Percentiles rank a stretch among this genome's conserved stretches.
These are phyloP conservation scores for Drosophila subpulchrella DNA, from an alignment of 1,140 invertebrate species.

Conservation along the genomic window DNA sequence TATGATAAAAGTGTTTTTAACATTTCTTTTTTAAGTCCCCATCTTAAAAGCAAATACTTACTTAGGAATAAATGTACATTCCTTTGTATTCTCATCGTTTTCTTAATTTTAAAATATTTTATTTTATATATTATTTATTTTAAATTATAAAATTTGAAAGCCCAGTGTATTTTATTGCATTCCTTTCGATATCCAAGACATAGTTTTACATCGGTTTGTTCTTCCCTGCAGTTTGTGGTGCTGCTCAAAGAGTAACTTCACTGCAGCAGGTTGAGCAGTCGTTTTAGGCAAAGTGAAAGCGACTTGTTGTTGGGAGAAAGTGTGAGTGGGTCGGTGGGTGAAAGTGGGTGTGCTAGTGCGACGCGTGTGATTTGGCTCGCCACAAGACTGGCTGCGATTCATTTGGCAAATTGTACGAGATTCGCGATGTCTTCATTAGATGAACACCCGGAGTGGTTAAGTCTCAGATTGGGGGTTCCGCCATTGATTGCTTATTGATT, in stretches of 20 bases:
- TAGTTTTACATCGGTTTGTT: neutral
- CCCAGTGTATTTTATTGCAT: neutral
- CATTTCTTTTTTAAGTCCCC: no score
- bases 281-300: constrained; percentile 2
- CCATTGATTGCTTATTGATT: constrained; percentile 32
- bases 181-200: neutral
- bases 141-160: no score
- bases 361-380: constrained; percentile 13
- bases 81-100: no score
- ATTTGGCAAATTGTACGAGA: constrained; percentile 54
- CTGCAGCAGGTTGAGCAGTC: constrained; percentile 6
- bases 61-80: no score
- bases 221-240: neutral
- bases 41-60: no score
- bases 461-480: neutral
- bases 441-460: constrained; percentile 1
- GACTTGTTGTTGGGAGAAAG: neutral
- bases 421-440: constrained; percentile 34
- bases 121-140: neutral
- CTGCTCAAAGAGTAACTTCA: constrained; percentile 35
- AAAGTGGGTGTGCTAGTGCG: neutral
- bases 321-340: constrained; percentile 1
- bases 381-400: constrained; percentile 46
- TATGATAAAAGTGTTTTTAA: no score
- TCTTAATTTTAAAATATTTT: neutral